Conservation (phyloP, 2,888 invertebrate species). For the Physocephala rufipes region DNA sequence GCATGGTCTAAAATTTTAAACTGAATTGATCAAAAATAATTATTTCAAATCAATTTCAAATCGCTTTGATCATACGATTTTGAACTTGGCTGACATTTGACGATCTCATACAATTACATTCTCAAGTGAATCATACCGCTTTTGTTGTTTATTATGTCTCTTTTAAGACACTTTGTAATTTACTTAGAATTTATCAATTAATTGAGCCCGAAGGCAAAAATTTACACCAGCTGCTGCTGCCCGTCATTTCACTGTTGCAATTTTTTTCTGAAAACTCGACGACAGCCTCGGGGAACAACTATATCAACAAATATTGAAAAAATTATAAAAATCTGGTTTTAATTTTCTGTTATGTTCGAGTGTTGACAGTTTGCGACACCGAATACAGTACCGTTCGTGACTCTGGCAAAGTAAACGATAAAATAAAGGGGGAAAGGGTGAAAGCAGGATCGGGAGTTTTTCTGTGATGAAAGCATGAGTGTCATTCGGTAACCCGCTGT, state of each 20-base stretch:
- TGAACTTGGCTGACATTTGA: constrained; percentile 1
- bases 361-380: constrained; percentile 43
- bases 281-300: not conserved
- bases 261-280: not conserved
- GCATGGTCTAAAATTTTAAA: too few relatives aligned
- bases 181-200: constrained; percentile 24
- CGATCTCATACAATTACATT: constrained; percentile 24
- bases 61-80: constrained; percentile 26
- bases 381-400: not conserved
- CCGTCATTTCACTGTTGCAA: too few relatives aligned
- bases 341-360: constrained; percentile 43
- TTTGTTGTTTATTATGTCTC: not conserved
- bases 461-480: not conserved
- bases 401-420: too few relatives aligned
- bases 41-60: constrained; percentile 29
- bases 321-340: constrained; percentile 39
- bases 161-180: not conserved
- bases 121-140: constrained; percentile 13
- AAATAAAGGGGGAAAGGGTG: too few relatives aligned
- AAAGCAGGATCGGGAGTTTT: too few relatives aligned
- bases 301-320: not conserved
- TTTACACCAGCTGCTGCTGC: constrained; percentile 2
- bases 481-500: constrained; percentile 34
- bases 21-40: too few relatives aligned
- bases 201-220: constrained; percentile 30